Evolutionary conservation across 2,797 vertebrate genomes (phyloP), one percentile per base, ranked within the genome.

Genomic region (Oryzias sinensis): DNA sequence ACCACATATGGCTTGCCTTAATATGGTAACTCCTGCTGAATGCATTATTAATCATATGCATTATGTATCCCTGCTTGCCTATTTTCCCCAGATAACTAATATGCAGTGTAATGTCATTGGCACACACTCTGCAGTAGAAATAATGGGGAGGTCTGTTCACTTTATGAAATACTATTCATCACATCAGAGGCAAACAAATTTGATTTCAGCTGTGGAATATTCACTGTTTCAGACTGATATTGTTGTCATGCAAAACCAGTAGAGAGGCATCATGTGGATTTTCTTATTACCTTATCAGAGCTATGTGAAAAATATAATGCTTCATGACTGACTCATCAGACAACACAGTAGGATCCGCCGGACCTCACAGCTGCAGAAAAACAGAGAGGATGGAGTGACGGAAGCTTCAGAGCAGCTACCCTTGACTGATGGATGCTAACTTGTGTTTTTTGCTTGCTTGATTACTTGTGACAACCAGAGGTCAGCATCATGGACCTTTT

Each of bases 131-230:
- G 60, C 53, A 67, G 67, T 62, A 65, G 62, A 80, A 91, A 85
- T 90, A 89, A 91, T 86, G 76, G 74, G 79, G 73, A 77, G 79
- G 79, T 82, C 85, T 85, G 82, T 82, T 87, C 84, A 75, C 80
- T 87, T 91, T 89, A 89, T 91, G 87, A 92, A 91, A 87, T 66
- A 82, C 85, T 76, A 90, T 91, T 90, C 86, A 89, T 92, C 89
- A 90, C 84, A 84, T 83, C 87, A 72, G 76, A 81, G 82, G 80
- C 85, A 87, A 86, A 89, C 82, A 89, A 85, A 89, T 89, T 84
- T 79, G 77, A 88, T 86, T 84, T 80, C 53, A 56, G 79, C 80
- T 42, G 72, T 80, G 79, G 78, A 87, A 89, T 88, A 90, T 86
- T 87, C 81, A 89, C 83, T 76, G 76, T 64, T 27, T 45, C 59